These are phyloP conservation scores for Eupithecia subumbrata DNA, from an alignment of 2,888 invertebrate species.

Conservation along the genomic window DNA sequence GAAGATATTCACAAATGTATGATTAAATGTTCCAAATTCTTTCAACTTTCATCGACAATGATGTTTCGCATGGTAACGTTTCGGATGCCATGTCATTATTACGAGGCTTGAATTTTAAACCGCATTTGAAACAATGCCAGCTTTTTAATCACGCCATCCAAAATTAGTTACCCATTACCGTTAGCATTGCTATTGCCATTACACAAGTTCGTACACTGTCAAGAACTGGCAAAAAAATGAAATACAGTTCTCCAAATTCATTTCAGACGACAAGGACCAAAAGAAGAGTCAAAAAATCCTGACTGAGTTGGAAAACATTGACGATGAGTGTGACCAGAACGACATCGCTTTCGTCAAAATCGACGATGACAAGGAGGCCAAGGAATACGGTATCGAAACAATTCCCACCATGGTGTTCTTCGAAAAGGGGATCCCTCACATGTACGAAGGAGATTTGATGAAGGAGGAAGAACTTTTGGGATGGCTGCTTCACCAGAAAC, in stretches of 20 bases:
- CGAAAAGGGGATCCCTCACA: conserved; percentile 88
- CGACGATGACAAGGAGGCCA: conserved; percentile 93
- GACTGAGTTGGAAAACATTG: conserved; percentile 94
- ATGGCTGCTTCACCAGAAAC: conserved; percentile 95
- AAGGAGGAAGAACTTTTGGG: conserved; percentile 95
- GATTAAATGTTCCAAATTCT: neutral
- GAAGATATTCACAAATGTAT: neutral
- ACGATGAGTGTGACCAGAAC: conserved; percentile 96
- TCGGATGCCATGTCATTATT: conserved; percentile 8
- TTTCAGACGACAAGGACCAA: conserved; percentile 94
- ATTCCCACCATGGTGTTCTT: conserved; percentile 92
- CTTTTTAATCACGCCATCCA: conserved; percentile 45
- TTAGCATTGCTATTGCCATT: conserved; percentile 33
- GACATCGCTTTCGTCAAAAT: conserved; percentile 96
- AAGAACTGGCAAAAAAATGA: conserved; percentile 82
- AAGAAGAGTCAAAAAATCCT: conserved; percentile 95
- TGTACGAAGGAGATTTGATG: conserved; percentile 93
- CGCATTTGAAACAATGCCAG: conserved; percentile 59
- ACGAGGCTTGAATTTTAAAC: conserved; percentile 24
- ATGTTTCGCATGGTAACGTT: neutral
- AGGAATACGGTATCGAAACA: conserved; percentile 93
- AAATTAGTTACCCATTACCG: conserved; percentile 27
- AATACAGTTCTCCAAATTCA: conserved; percentile 75
- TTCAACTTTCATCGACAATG: neutral
- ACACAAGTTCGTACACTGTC: conserved; percentile 56